Evolutionary conservation across 2,113 vertebrate genomes (phyloP).

Genomic region (Balaeniceps rex): DNA sequence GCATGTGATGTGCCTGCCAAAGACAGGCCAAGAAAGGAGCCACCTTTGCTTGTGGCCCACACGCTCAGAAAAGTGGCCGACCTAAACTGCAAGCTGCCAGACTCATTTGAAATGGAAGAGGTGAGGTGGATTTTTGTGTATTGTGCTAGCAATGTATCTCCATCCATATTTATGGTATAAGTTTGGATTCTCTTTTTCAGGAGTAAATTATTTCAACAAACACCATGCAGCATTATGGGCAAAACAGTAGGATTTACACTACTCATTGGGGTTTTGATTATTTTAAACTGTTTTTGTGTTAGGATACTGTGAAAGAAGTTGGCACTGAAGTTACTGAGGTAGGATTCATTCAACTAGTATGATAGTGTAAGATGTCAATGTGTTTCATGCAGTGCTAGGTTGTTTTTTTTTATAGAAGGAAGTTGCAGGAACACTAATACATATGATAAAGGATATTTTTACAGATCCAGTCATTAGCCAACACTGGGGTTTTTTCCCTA

Average conservation of each 20-base stretch:
- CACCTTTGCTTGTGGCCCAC: neutral
- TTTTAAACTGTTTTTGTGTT: neutral
- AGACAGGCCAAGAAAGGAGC: neutral
- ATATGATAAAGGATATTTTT: neutral
- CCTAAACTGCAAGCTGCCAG: neutral
- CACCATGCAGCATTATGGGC: neutral
- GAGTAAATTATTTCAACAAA: neutral
- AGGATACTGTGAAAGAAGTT: neutral
- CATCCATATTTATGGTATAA: neutral
- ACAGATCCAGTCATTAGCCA: neutral
- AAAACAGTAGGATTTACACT: neutral
- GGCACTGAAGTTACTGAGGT: neutral
- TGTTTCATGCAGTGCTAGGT: neutral
- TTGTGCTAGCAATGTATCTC: neutral
- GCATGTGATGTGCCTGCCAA: neutral
- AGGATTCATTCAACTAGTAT: neutral
- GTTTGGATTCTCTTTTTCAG: neutral
- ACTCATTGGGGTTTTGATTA: neutral
- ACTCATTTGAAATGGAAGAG: constrained; percentile 76
- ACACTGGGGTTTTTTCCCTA: neutral
- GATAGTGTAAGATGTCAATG: neutral
- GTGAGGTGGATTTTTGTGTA: constrained; percentile 12
- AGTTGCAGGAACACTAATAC: neutral
- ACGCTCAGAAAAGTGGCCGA: neutral
- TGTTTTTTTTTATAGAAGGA: neutral